Evolutionary conservation across 2,797 vertebrate genomes (phyloP).

Genomic region (Catharus ustulatus): DNA sequence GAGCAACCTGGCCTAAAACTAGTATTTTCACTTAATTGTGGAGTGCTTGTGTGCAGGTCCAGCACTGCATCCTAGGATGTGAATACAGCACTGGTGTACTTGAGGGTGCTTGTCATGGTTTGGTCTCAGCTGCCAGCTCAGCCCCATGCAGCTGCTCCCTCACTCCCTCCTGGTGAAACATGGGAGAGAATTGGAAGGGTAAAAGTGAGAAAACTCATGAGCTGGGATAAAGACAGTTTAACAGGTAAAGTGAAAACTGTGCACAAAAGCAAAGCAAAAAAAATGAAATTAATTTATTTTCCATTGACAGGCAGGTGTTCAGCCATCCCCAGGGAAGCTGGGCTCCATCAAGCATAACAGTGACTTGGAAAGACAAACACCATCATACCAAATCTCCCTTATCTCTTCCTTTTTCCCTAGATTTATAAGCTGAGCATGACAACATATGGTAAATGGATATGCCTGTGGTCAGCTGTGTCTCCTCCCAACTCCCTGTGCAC

Average conservation of each 20-base stretch:
- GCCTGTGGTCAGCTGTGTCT: not conserved
- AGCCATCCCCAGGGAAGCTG: not conserved
- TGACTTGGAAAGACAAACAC: not conserved
- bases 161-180: accelerated
- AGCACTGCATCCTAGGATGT: not conserved
- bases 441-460: not conserved
- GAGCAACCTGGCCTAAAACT: not conserved
- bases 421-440: not conserved
- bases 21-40: not conserved
- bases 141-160: not conserved
- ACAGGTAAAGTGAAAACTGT: not conserved
- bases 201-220: not conserved
- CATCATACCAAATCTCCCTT: not conserved
- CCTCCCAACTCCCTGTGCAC: not conserved
- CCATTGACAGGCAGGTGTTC: not conserved
- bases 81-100: not conserved
- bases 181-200: no score
- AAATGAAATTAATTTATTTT: not conserved
- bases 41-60: not conserved
- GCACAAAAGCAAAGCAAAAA: not conserved
- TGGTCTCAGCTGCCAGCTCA: not conserved
- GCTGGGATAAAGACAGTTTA: not conserved
- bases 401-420: not conserved
- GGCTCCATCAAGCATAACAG: not conserved
- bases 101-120: not conserved